phyloP scores from a whole-genome alignment of 2,113 vertebrate species.

The Malurus melanocephalus region DNA sequence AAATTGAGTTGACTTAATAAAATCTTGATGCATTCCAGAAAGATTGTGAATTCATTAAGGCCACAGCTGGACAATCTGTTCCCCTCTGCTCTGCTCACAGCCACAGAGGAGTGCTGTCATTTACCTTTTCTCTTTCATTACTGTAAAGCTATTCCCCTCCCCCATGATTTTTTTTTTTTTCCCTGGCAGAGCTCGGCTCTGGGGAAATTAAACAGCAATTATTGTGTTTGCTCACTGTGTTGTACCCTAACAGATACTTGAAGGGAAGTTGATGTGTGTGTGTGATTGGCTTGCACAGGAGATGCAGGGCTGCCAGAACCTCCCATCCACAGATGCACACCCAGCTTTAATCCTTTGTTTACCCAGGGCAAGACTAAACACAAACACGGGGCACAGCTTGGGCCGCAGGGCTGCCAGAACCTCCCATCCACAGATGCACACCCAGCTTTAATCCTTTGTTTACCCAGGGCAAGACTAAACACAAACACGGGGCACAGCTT shows the following conservation, averaged over 20 bases:
- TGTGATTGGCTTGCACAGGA: not conserved
- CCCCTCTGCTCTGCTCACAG: not conserved
- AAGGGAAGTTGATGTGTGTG: not conserved
- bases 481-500: not conserved
- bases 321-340: not conserved
- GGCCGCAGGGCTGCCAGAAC: not conserved
- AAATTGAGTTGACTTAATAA: constrained; percentile 44
- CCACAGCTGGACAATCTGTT: constrained; percentile 30
- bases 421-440: not conserved
- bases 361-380: constrained; percentile 22
- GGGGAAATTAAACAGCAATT: constrained; percentile 50
- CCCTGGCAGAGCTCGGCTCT: not conserved
- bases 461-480: constrained; percentile 32
- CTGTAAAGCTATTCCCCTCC: constrained; percentile 4
- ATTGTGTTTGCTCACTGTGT: constrained; percentile 19
- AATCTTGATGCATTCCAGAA: constrained; percentile 34
- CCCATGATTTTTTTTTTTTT: not conserved
- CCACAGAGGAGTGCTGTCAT: not conserved
- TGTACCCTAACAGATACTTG: not conserved
- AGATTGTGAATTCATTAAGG: constrained; percentile 55
- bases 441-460: constrained; percentile 21
- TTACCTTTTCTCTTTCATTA: constrained; percentile 44
- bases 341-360: constrained; percentile 33
- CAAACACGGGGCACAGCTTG: not conserved
- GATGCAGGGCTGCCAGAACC: not conserved